These are phyloP conservation scores for Huso huso DNA, from an alignment of 2,797 vertebrate species.

Conservation along the genomic window DNA sequence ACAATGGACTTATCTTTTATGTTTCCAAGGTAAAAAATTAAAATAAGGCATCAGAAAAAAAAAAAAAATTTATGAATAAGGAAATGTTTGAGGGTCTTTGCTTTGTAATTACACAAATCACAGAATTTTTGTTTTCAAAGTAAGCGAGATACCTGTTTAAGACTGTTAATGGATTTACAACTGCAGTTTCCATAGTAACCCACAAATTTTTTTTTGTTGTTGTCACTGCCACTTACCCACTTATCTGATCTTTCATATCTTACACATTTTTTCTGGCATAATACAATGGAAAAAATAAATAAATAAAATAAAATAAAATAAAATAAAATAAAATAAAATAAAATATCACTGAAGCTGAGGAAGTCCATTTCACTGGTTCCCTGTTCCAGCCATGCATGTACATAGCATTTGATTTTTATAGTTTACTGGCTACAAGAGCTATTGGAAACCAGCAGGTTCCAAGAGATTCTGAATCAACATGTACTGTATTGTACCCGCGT, in stretches of 20 bases:
- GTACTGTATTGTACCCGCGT: too few species aligned
- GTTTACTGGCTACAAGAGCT: too few species aligned
- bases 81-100: slow-evolving; percentile 14
- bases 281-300: slow-evolving; percentile 13
- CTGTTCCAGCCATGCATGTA: too few species aligned
- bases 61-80: neutral
- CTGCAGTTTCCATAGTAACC: slow-evolving; percentile 40
- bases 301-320: too few species aligned
- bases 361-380: too few species aligned
- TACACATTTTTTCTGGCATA: slow-evolving; percentile 27
- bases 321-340: slow-evolving; percentile 14
- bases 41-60: neutral
- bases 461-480: too few species aligned
- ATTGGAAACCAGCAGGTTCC: too few species aligned
- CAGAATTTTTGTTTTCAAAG: slow-evolving; percentile 31
- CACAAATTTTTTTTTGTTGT: slow-evolving; percentile 39
- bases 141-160: slow-evolving; percentile 36
- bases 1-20: neutral
- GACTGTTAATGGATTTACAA: slow-evolving; percentile 40
- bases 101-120: slow-evolving; percentile 33
- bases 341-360: slow-evolving; percentile 24
- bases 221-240: slow-evolving; percentile 34
- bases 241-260: slow-evolving; percentile 32
- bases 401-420: neutral
- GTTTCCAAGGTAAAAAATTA: slow-evolving; percentile 3